A percentile compares a stretch with the other conserved stretches of the same genome.
Conservation (phyloP, 2,113 vertebrate species). For the Anolis carolinensis region DNA sequence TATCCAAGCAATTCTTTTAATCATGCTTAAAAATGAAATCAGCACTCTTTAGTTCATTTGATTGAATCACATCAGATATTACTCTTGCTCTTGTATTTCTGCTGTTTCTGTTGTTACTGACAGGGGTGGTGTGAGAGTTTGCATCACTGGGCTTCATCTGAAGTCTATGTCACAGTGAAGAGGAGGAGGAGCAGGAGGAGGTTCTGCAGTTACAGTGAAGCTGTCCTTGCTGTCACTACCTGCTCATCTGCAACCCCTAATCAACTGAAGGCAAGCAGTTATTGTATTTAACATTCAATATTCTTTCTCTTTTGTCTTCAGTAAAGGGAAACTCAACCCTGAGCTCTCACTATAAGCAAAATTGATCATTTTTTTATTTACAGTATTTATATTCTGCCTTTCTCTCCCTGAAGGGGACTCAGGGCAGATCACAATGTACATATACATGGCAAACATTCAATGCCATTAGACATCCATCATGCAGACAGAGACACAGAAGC, state of each 20-base stretch:
- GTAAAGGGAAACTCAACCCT: no score
- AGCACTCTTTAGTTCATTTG: constrained; percentile 8
- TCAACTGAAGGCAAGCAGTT: background rate
- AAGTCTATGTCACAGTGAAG: background rate
- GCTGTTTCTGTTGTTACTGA: background rate
- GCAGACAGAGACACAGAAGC: no score
- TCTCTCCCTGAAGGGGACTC: no score
- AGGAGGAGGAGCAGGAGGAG: no score
- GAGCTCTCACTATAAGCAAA: no score
- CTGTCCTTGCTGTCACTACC: background rate
- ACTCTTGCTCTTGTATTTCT: background rate
- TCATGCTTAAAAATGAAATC: constrained; percentile 29
- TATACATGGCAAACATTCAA: no score
- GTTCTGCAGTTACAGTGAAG: background rate
- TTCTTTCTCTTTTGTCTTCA: background rate
- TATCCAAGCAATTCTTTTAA: constrained; percentile 41
- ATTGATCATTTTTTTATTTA: no score
- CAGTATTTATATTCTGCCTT: no score
- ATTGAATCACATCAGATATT: background rate
- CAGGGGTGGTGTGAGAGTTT: background rate
- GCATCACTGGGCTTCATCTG: no score
- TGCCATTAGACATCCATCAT: no score
- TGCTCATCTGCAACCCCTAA: background rate
- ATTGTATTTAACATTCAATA: background rate
- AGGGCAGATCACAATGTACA: no score